Evolutionary conservation across 2,888 invertebrate genomes (phyloP).

Genomic region (Alloscopus bannaensis): DNA sequence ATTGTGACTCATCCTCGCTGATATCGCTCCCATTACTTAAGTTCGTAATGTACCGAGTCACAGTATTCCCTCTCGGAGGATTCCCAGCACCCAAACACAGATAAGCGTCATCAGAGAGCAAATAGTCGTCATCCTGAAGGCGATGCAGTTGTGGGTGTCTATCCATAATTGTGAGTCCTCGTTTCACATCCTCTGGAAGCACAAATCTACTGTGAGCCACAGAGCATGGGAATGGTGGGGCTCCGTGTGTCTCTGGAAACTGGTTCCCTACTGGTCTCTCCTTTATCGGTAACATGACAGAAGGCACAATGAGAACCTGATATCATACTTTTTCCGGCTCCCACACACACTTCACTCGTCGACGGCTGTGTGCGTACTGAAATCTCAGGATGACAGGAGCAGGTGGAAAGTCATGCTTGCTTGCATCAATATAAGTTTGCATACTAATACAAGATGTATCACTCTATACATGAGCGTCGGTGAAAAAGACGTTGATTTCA

Average conservation of each 20-base stretch:
- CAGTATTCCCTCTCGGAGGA: neutral
- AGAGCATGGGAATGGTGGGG: slow-evolving; percentile 55
- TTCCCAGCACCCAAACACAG: slow-evolving; percentile 43
- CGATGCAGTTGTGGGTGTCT: slow-evolving; percentile 8
- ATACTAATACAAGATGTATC: slow-evolving; percentile 4
- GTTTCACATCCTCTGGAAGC: slow-evolving; percentile 51
- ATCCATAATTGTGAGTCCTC: slow-evolving; percentile 22
- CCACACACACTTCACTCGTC: neutral
- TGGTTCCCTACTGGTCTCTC: slow-evolving; percentile 59
- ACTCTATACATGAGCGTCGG: no score
- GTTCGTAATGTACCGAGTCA: slow-evolving; percentile 21
- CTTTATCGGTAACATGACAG: slow-evolving; percentile 54
- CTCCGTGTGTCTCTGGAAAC: slow-evolving; percentile 63
- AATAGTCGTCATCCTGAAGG: slow-evolving; percentile 45
- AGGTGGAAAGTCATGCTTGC: slow-evolving; percentile 57
- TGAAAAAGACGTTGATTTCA: no score
- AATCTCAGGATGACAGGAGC: slow-evolving; percentile 28
- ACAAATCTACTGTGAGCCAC: slow-evolving; percentile 59
- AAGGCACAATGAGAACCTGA: slow-evolving; percentile 33
- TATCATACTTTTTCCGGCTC: slow-evolving; percentile 14
- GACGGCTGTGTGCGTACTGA: neutral
- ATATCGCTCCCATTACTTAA: neutral
- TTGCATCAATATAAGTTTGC: slow-evolving; percentile 31
- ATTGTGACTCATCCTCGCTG: slow-evolving; percentile 42
- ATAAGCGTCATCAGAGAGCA: slow-evolving; percentile 23